Percentiles rank a stretch among this genome's conserved stretches.
Evolutionary conservation across 1,140 invertebrate genomes (phyloP).

Genomic region (Stegodyphus dumicola): DNA sequence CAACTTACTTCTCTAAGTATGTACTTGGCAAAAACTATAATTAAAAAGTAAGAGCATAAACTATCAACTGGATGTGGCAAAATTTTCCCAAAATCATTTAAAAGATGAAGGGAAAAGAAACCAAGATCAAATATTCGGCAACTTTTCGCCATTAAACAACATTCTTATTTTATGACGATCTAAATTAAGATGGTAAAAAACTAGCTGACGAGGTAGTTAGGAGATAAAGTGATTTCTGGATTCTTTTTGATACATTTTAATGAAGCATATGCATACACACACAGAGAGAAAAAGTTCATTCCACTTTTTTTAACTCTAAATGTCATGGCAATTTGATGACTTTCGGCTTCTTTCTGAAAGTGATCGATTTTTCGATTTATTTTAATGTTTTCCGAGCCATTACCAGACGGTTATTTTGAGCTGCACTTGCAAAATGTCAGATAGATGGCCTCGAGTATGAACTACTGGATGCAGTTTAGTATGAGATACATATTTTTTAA

Average conservation of each 20-base stretch:
- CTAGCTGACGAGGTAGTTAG: not conserved
- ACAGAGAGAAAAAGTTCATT: not conserved
- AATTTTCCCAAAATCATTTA: too few species aligned
- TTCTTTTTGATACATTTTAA: not conserved
- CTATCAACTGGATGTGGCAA: too few species aligned
- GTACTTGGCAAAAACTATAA: too few species aligned
- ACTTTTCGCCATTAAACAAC: not conserved
- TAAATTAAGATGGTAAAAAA: not conserved
- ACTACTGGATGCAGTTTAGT: too few species aligned
- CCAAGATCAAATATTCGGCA: too few species aligned
- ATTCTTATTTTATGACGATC: not conserved
- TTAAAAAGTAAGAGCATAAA: too few species aligned
- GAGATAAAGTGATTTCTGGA: not conserved
- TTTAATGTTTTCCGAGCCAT: slow-evolving; percentile 55
- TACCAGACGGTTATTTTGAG: slow-evolving; percentile 53
- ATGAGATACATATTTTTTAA: too few species aligned
- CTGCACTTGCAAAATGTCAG: slow-evolving; percentile 31
- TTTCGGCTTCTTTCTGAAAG: slow-evolving; percentile 2
- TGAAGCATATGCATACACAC: not conserved
- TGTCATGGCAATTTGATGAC: slow-evolving; percentile 41
- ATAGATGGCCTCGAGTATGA: not conserved
- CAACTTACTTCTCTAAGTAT: too few species aligned
- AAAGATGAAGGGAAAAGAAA: too few species aligned
- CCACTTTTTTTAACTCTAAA: slow-evolving; percentile 16
- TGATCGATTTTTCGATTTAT: slow-evolving; percentile 57